phyloP scores from a whole-genome alignment of 2,888 invertebrate genomes.

The Cryptophagus acutangulus region DNA sequence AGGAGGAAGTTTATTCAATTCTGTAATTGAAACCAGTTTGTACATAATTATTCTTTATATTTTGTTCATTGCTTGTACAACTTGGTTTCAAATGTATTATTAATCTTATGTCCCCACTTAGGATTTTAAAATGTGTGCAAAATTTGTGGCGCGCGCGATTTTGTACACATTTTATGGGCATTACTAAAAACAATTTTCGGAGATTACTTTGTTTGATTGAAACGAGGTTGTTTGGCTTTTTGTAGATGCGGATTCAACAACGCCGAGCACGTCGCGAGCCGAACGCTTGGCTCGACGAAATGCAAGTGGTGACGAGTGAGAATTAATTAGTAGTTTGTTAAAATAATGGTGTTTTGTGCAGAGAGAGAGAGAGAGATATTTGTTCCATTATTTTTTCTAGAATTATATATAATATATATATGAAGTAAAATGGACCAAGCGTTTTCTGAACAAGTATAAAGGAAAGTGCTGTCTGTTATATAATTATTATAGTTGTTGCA shows the following conservation, averaged over 20 bases:
- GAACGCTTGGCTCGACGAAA: constrained; percentile 38
- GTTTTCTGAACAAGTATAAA: constrained; percentile 17
- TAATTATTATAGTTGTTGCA: constrained; percentile 2
- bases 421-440: constrained; percentile 23
- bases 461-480: constrained; percentile 24
- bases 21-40: too few species aligned
- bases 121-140: too few species aligned
- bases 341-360: constrained; percentile 11
- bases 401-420: constrained; percentile 5
- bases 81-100: too few species aligned
- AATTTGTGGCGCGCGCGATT: too few species aligned
- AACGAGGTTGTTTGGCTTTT: too few species aligned
- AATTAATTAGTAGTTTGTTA: constrained; percentile 1
- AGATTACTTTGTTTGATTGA: too few species aligned
- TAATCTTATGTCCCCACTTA: too few species aligned
- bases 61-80: too few species aligned
- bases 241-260: constrained; percentile 34
- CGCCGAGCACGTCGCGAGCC: constrained; percentile 32
- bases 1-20: too few species aligned
- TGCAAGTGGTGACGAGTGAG: constrained; percentile 34
- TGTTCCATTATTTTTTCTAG: constrained; percentile 14
- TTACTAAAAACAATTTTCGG: too few species aligned
- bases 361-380: constrained; percentile 9
- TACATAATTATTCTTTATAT: too few species aligned
- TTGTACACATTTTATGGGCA: too few species aligned